Conservation (phyloP, 2,888 invertebrate genomes). For the Candidula unifasciata region DNA sequence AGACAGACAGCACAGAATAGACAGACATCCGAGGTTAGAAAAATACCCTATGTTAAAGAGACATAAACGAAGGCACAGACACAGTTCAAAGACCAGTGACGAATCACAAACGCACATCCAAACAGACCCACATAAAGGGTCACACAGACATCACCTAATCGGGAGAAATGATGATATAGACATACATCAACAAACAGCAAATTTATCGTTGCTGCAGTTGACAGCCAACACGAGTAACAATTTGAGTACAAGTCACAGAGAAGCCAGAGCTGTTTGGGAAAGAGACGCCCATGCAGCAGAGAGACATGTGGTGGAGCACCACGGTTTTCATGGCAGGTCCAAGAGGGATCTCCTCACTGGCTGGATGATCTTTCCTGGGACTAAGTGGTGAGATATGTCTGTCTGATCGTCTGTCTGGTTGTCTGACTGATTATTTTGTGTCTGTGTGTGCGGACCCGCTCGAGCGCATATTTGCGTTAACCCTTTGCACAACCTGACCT, state of each 20-base stretch:
- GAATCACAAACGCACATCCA: too few species aligned
- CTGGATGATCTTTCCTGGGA: conserved; percentile 60
- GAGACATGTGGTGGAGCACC: neutral
- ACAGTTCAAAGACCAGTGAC: too few species aligned
- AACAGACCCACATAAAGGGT: too few species aligned
- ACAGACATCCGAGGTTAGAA: too few species aligned
- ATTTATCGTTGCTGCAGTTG: too few species aligned
- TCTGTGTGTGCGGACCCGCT: too few species aligned
- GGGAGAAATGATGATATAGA: conserved; percentile 1
- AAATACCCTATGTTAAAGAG: too few species aligned
- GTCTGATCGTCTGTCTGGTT: neutral
- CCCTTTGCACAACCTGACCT: too few species aligned
- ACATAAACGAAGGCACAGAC: too few species aligned
- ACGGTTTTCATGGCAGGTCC: neutral
- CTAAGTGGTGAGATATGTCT: conserved; percentile 58
- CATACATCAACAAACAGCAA: too few species aligned
- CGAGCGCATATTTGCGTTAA: too few species aligned
- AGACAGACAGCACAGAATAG: too few species aligned
- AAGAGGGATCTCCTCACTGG: conserved; percentile 55
- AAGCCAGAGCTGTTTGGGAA: neutral
- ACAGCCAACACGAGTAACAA: neutral
- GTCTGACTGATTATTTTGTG: neutral
- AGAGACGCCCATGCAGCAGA: neutral
- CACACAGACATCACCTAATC: neutral
- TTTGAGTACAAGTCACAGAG: neutral